These are phyloP conservation scores for Zaprionus davidi DNA, from an alignment of 1,140 invertebrate genomes.

Conservation along the genomic window DNA sequence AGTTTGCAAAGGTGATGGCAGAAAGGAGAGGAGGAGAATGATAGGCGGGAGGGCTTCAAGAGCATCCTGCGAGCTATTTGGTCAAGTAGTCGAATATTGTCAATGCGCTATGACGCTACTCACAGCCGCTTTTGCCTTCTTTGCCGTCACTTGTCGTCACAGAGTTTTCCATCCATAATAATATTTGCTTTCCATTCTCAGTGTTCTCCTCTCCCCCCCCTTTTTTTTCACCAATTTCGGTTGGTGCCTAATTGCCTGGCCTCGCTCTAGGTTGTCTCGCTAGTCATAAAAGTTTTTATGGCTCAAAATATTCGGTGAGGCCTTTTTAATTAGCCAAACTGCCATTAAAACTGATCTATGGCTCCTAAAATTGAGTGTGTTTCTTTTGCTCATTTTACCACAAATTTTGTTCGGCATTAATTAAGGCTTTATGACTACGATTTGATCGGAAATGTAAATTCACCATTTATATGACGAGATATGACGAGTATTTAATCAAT, in stretches of 20 bases:
- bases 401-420: background rate
- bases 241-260: conserved; percentile 57
- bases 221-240: conserved; percentile 9
- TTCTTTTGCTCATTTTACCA: background rate
- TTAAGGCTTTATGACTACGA: background rate
- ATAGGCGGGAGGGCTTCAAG: background rate
- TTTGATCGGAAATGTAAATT: no score
- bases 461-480: no score
- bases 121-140: background rate
- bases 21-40: background rate
- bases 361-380: conserved; percentile 49
- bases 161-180: conserved; percentile 43
- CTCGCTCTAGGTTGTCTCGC: conserved; percentile 38
- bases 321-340: conserved; percentile 62
- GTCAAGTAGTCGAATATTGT: conserved; percentile 47
- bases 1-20: background rate
- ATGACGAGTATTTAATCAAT: no score
- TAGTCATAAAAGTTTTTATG: conserved; percentile 63
- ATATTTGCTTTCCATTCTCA: conserved; percentile 66
- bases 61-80: conserved; percentile 42
- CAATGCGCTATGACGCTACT: conserved; percentile 11
- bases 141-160: conserved; percentile 29
- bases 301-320: conserved; percentile 49
- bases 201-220: background rate
- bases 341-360: conserved; percentile 65